Evolutionary conservation across 2,113 vertebrate species (phyloP).

Genomic region (Parus major): DNA sequence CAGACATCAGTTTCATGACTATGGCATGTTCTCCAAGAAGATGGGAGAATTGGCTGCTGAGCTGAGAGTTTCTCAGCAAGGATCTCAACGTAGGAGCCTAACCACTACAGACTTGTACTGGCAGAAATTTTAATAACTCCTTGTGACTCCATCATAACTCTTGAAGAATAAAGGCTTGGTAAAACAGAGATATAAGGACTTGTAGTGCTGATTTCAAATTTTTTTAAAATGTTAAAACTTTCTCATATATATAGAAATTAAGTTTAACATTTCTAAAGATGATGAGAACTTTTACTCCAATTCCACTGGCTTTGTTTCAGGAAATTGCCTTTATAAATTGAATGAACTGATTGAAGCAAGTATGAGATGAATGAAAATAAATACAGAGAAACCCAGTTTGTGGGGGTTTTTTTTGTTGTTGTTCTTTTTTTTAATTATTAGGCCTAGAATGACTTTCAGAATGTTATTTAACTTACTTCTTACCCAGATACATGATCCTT

Average conservation of each 20-base stretch:
- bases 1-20: neutral
- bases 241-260: neutral
- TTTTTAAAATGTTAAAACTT: neutral
- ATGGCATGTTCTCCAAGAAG: neutral
- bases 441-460: neutral
- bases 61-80: neutral
- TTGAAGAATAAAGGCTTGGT: neutral
- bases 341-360: neutral
- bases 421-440: neutral
- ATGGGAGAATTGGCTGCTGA: neutral
- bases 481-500: neutral
- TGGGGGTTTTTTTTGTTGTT: neutral
- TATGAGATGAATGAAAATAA: neutral
- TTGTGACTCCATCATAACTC: neutral
- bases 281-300: neutral
- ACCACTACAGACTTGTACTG: neutral
- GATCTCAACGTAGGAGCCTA: neutral
- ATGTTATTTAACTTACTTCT: neutral
- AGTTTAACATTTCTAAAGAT: neutral
- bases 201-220: neutral
- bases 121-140: neutral
- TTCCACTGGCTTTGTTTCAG: neutral
- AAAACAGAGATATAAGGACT: neutral
- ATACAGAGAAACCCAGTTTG: neutral
- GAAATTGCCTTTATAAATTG: neutral